Conservation (phyloP, 2,113 vertebrate species). For the Corythaixoides concolor region DNA sequence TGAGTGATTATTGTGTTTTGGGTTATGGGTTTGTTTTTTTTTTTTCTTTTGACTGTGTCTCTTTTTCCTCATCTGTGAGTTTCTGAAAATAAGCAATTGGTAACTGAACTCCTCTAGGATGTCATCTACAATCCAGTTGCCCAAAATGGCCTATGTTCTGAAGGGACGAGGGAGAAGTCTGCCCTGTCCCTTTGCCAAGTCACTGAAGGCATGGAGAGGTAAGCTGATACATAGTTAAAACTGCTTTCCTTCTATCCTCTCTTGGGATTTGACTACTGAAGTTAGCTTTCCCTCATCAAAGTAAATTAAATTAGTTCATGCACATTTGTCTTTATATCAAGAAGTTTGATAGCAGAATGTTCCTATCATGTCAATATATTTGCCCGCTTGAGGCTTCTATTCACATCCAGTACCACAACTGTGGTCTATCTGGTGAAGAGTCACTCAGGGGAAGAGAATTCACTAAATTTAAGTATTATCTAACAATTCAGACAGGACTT, state of each 20-base stretch:
- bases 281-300: background rate
- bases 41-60: background rate
- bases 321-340: background rate
- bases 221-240: background rate
- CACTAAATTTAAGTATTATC: background rate
- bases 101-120: background rate
- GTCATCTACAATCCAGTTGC: background rate
- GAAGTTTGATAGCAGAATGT: background rate
- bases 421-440: background rate
- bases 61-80: background rate
- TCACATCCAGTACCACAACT: background rate
- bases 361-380: background rate
- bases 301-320: background rate
- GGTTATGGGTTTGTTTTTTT: background rate
- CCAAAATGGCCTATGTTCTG: background rate
- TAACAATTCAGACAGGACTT: background rate
- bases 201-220: background rate
- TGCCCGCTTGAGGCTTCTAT: background rate
- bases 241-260: background rate
- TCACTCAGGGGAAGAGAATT: background rate
- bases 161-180: background rate
- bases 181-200: background rate
- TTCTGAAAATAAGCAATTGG: background rate
- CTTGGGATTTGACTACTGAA: background rate
- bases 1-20: background rate